Evolutionary conservation across 2,797 vertebrate species (phyloP).

Genomic region (Coccyzus lansbergi): DNA sequence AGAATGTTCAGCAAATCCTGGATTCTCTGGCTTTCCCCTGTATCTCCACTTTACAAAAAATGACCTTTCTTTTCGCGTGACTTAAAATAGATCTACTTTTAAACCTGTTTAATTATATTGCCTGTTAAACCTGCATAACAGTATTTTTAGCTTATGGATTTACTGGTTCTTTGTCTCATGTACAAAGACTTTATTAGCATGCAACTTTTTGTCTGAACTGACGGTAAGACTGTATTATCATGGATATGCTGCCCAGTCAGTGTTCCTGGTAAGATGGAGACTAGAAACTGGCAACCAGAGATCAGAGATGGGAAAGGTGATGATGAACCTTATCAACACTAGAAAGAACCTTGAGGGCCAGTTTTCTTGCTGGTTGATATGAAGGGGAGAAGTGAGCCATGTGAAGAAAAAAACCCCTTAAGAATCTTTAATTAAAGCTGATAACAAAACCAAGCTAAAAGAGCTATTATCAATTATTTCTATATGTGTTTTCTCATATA

Average conservation of each 20-base stretch:
- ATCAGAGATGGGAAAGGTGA: neutral
- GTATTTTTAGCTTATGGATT: neutral
- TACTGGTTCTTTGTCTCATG: fast-evolving
- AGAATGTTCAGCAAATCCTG: neutral
- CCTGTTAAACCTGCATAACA: neutral
- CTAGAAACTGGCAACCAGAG: neutral
- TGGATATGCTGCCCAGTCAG: neutral
- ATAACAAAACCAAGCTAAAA: neutral
- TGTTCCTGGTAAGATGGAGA: neutral
- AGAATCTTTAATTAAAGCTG: conserved; percentile 7
- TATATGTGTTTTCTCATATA: neutral
- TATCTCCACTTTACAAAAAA: neutral
- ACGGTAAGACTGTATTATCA: neutral
- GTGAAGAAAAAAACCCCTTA: neutral
- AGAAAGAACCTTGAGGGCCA: neutral
- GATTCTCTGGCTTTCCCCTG: neutral
- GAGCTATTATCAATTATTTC: neutral
- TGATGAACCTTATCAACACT: neutral
- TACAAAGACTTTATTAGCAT: neutral
- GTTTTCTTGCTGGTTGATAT: neutral
- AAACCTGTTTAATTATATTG: neutral
- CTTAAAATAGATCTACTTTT: neutral
- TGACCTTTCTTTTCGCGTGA: neutral
- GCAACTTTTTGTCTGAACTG: neutral
- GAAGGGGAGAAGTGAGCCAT: neutral